Base-by-base conservation (phyloP, 1,140 invertebrate genomes). In the Elysia chlorotica region DNA sequence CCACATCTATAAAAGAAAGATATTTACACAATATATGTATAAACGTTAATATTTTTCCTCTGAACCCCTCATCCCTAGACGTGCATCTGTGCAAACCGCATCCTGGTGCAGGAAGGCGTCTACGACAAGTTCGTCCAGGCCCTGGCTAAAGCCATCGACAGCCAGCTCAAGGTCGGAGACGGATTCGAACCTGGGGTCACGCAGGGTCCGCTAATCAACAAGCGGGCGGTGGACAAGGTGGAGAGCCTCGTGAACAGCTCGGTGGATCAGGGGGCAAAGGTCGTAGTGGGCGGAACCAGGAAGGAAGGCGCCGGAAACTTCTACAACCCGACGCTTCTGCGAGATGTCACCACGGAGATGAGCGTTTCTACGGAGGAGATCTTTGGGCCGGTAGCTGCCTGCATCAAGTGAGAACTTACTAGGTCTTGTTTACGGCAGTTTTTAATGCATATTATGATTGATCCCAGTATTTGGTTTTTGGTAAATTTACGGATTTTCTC, bases 11-110 rank as follows among this genome's bases (percentile, higher is more conserved):
- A n/a, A n/a, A n/a, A n/a, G n/a, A n/a, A n/a, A n/a, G n/a, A n/a
- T n/a, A n/a, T n/a, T n/a, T n/a, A n/a, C n/a, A n/a, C n/a, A n/a
- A n/a, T n/a, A n/a, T n/a, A n/a, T n/a, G n/a, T n/a, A n/a, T n/a
- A n/a, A n/a, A n/a, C n/a, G n/a, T n/a, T n/a, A n/a, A n/a, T n/a
- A n/a, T n/a, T n/a, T n/a, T n/a, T n/a, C n/a, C n/a, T n/a, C n/a
- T n/a, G n/a, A n/a, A n/a, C n/a, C n/a, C n/a, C n/a, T n/a, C n/a
- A n/a, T n/a, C n/a, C n/a, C n/a, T n/a, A 99, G 90, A 96, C 98
- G 0, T 99, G 98, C 88, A 92, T 99, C 30, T 95, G 95, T 76
- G 92, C 97, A 0, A 99, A 99, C 87, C 90, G 97, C 76, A 94
- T 99, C 79, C 92, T 98, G 69, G 92, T 99, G 31, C 96, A 99